Evolutionary conservation across 2,797 vertebrate genomes (phyloP).

Genomic region (Falco rusticolus): DNA sequence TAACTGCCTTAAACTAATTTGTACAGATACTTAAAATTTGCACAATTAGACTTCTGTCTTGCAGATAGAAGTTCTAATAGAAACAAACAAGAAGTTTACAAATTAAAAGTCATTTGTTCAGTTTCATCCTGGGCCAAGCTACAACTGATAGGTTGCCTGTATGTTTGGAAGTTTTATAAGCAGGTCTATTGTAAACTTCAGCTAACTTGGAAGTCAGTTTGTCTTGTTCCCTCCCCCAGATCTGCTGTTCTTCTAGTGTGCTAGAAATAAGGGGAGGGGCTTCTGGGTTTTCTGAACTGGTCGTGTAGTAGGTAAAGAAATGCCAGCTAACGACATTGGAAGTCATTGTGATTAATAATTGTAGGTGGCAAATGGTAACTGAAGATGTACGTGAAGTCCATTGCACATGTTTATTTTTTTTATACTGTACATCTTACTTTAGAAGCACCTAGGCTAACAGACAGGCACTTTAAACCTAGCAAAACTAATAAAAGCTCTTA

Average conservation of each 20-base stretch:
- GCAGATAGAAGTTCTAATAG: background rate
- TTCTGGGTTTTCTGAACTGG: background rate
- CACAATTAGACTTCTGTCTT: slow-evolving; percentile 41
- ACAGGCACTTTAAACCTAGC: slow-evolving; percentile 61
- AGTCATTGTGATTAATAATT: background rate
- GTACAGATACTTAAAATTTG: slow-evolving; percentile 30
- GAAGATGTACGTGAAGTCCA: background rate
- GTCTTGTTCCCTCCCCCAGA: background rate
- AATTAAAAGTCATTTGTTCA: background rate
- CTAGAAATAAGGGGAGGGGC: background rate
- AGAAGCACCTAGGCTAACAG: background rate
- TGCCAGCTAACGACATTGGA: background rate
- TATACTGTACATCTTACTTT: background rate
- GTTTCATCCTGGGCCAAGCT: background rate
- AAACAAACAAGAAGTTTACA: slow-evolving; percentile 37
- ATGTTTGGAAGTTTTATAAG: background rate
- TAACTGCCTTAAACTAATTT: slow-evolving; percentile 61
- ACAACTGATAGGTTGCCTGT: background rate
- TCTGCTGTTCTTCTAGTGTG: background rate
- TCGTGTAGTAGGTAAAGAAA: background rate
- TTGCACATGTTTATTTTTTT: background rate
- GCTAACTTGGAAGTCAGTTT: background rate
- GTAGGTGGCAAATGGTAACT: background rate
- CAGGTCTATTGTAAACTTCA: background rate
- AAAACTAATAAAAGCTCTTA: background rate